Conservation (phyloP, 2,797 vertebrate genomes). For the Phrynocephalus guinanensis region DNA sequence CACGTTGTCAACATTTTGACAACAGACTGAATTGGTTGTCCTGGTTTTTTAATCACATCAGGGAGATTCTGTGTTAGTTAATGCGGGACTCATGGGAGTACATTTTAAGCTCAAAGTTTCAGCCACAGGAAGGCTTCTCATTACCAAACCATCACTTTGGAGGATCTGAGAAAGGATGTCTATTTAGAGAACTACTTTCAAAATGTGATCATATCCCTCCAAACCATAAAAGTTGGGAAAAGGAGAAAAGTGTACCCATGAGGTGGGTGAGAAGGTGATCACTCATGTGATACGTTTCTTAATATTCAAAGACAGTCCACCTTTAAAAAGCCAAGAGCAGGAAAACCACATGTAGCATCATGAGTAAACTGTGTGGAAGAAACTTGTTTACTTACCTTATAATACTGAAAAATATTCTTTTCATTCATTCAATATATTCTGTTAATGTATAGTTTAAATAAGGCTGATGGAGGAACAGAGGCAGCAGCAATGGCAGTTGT, state of each 20-base stretch:
- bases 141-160: neutral
- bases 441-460: slow-evolving; percentile 48
- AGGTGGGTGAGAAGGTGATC: neutral
- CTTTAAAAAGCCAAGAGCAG: slow-evolving; percentile 46
- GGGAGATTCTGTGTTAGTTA: neutral
- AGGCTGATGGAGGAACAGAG: slow-evolving; percentile 58
- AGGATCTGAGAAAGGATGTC: neutral
- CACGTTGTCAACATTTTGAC: slow-evolving; percentile 48
- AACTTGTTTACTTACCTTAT: slow-evolving; percentile 54
- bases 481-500: slow-evolving; percentile 56
- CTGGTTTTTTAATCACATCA: neutral
- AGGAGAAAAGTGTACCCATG: neutral
- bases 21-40: neutral
- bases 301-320: slow-evolving; percentile 48
- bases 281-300: neutral
- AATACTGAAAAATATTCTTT: slow-evolving; percentile 55
- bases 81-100: slow-evolving; percentile 13
- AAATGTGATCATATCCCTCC: neutral
- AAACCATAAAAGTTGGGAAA: neutral
- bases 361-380: slow-evolving; percentile 23
- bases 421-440: slow-evolving; percentile 54
- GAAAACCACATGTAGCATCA: slow-evolving; percentile 59
- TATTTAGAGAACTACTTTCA: slow-evolving; percentile 14
- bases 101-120: neutral
- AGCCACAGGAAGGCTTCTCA: neutral